Percentiles rank a stretch among this genome's conserved stretches.
Conservation (phyloP, 2,888 invertebrate species). For the Tetragnatha montana region DNA sequence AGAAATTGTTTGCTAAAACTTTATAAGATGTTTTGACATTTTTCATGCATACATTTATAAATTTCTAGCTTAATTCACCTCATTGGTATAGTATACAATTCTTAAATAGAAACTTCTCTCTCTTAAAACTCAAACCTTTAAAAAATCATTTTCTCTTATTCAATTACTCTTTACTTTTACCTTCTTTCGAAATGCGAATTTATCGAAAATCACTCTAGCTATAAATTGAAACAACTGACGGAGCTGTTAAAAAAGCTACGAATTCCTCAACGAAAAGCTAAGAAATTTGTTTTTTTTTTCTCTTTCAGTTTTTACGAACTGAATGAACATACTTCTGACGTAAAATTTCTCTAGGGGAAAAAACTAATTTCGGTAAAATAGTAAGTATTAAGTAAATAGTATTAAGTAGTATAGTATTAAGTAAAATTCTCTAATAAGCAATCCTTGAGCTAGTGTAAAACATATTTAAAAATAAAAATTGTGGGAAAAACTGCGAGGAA, state of each 20-base stretch:
- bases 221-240: background rate
- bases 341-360: background rate
- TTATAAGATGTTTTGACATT: too few species aligned
- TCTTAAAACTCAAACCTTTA: too few species aligned
- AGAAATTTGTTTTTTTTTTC: background rate
- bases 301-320: background rate
- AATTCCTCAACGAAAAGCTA: background rate
- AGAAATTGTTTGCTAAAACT: too few species aligned
- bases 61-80: too few species aligned
- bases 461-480: background rate
- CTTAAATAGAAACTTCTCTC: too few species aligned
- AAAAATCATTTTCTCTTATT: background rate
- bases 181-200: background rate
- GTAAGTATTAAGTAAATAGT: too few species aligned
- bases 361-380: background rate
- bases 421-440: background rate
- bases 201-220: background rate
- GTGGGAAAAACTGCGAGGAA: too few species aligned
- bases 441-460: background rate
- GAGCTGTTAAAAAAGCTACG: background rate
- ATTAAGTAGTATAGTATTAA: background rate
- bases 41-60: too few species aligned
- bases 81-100: too few species aligned
- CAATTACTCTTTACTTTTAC: background rate
- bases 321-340: background rate